phyloP scores from a whole-genome alignment of 2,113 vertebrate genomes.

The pig (Sus scrofa) region DNA sequence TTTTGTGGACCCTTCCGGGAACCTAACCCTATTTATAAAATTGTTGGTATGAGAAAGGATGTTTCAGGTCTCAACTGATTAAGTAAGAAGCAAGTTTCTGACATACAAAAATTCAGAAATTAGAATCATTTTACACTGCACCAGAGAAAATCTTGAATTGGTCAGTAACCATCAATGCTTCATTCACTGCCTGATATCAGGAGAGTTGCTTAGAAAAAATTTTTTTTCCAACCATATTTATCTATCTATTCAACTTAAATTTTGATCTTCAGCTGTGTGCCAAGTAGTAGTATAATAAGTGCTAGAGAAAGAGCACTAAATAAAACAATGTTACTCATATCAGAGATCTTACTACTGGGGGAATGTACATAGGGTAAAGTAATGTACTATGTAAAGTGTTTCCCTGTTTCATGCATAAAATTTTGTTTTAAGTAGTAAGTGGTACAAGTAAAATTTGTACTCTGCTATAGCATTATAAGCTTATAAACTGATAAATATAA shows the following conservation, averaged over 20 bases:
- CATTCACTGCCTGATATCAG: constrained; percentile 18
- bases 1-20: constrained; percentile 20
- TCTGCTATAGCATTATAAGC: background rate
- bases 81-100: constrained; percentile 43
- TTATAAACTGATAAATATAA: constrained; percentile 7
- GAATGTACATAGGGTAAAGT: background rate
- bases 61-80: constrained; percentile 1
- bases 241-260: background rate
- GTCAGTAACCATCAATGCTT: constrained; percentile 9
- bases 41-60: constrained; percentile 22
- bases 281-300: background rate
- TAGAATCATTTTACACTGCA: background rate
- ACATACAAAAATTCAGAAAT: constrained; percentile 1
- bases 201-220: background rate
- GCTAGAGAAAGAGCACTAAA: background rate
- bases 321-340: background rate
- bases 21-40: constrained; percentile 7
- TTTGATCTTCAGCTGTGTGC: background rate
- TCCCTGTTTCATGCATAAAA: background rate
- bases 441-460: constrained; percentile 5
- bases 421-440: constrained; percentile 1
- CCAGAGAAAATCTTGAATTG: background rate
- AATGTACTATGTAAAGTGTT: background rate
- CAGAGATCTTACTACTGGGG: background rate
- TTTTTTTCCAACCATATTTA: background rate